A percentile compares a stretch with the other conserved stretches of the same genome.
These are phyloP conservation scores for Nephrotoma guestfalica DNA, from an alignment of 2,888 invertebrate genomes.

Conservation along the genomic window DNA sequence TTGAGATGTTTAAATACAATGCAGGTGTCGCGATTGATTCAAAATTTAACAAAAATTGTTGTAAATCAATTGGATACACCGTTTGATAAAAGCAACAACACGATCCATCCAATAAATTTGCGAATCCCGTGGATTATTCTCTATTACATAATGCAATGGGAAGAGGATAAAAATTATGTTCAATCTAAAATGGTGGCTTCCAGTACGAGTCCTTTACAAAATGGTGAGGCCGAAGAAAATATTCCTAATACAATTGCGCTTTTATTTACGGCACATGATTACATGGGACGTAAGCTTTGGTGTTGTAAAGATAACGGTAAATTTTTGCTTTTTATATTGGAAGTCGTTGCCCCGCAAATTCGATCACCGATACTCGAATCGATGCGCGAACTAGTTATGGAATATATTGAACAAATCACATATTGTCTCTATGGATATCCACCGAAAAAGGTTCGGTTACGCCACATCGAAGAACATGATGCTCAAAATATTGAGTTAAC, in stretches of 20 bases:
- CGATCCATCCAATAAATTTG: constrained; percentile 51
- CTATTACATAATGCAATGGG: constrained; percentile 60
- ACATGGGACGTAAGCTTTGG: constrained; percentile 60
- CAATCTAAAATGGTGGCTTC: constrained; percentile 23
- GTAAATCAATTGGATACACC: constrained; percentile 60
- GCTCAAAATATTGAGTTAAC: constrained; percentile 51
- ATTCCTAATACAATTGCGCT: constrained; percentile 60
- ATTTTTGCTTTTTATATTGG: constrained; percentile 62
- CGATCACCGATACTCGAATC: constrained; percentile 48
- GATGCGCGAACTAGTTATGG: constrained; percentile 51
- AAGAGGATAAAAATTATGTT: constrained; percentile 52
- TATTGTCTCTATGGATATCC: constrained; percentile 80
- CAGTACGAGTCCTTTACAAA: constrained; percentile 19
- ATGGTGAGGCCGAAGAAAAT: constrained; percentile 37
- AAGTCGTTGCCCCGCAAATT: constrained; percentile 53
- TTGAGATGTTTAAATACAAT: constrained; percentile 34
- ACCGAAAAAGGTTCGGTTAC: constrained; percentile 44
- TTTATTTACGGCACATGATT: constrained; percentile 71
- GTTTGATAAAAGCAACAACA: constrained; percentile 41
- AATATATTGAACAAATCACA: constrained; percentile 66
- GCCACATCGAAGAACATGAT: constrained; percentile 43
- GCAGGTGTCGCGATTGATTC: constrained; percentile 50
- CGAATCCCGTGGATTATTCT: constrained; percentile 72
- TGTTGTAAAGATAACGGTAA: constrained; percentile 65
- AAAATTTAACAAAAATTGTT: constrained; percentile 59